These are phyloP conservation scores for Cynodonichthys magdalenae DNA, from an alignment of 2,797 vertebrate genomes.

Conservation along the genomic window DNA sequence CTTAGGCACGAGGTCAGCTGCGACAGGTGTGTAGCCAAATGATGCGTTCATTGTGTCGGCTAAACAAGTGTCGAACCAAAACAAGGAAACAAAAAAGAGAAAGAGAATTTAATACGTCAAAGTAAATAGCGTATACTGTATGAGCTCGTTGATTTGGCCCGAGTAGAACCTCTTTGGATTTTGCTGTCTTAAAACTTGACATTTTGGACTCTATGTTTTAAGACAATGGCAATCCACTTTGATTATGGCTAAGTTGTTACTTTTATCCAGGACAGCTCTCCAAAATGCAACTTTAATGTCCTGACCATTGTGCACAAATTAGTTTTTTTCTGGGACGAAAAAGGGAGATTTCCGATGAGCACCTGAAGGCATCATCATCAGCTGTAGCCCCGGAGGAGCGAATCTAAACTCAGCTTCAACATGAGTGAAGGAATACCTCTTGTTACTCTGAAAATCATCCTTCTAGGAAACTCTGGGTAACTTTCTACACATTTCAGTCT, in stretches of 20 bases:
- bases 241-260: too few species aligned
- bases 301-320: neutral
- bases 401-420: neutral
- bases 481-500: neutral
- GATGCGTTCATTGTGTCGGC: neutral
- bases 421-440: slow-evolving; percentile 46
- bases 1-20: neutral
- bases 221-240: too few species aligned
- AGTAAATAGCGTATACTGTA: too few species aligned
- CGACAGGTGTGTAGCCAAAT: neutral
- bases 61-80: too few species aligned
- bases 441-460: slow-evolving; percentile 66
- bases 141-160: too few species aligned
- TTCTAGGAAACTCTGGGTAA: slow-evolving; percentile 78
- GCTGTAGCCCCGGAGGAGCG: neutral
- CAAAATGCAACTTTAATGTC: too few species aligned
- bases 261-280: too few species aligned
- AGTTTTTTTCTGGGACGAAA: neutral
- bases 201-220: too few species aligned
- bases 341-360: slow-evolving; percentile 2
- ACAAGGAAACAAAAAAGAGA: too few species aligned
- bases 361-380: slow-evolving; percentile 41
- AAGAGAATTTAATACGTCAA: too few species aligned
- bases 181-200: too few species aligned
- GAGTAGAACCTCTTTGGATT: too few species aligned